phyloP scores from a whole-genome alignment of 2,113 vertebrate genomes.

The Pampusana beccarii region DNA sequence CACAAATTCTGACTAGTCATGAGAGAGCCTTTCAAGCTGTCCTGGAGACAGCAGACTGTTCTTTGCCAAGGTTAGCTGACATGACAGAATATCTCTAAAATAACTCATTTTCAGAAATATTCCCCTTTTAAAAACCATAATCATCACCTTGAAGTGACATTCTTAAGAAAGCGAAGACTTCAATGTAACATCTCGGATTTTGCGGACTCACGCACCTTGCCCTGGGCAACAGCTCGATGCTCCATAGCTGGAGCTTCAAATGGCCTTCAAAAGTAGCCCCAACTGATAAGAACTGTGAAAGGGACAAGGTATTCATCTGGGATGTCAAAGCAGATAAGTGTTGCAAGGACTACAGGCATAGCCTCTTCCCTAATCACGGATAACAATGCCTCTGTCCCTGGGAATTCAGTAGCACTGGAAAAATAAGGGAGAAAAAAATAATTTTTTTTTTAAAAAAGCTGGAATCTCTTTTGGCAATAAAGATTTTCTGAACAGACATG shows the following conservation, averaged over 20 bases:
- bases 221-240: background rate
- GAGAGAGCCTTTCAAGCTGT: slow-evolving; percentile 17
- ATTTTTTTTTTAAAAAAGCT: too few species aligned
- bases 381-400: background rate
- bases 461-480: background rate
- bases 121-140: background rate
- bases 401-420: background rate
- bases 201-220: background rate
- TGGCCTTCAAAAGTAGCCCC: background rate
- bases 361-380: background rate
- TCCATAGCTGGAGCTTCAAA: slow-evolving; percentile 7
- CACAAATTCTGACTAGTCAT: slow-evolving; percentile 10
- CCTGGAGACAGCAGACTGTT: slow-evolving; percentile 25
- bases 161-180: background rate
- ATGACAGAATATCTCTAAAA: slow-evolving; percentile 17
- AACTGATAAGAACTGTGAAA: background rate
- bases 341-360: background rate
- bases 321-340: background rate
- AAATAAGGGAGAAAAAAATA: background rate
- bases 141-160: slow-evolving; percentile 26
- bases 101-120: background rate
- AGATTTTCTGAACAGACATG: background rate
- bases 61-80: slow-evolving; percentile 24
- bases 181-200: background rate
- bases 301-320: background rate